Percentiles rank a stretch among this genome's conserved stretches.
Conservation (phyloP, 2,113 vertebrate genomes). For the Vireo altiloquus region DNA sequence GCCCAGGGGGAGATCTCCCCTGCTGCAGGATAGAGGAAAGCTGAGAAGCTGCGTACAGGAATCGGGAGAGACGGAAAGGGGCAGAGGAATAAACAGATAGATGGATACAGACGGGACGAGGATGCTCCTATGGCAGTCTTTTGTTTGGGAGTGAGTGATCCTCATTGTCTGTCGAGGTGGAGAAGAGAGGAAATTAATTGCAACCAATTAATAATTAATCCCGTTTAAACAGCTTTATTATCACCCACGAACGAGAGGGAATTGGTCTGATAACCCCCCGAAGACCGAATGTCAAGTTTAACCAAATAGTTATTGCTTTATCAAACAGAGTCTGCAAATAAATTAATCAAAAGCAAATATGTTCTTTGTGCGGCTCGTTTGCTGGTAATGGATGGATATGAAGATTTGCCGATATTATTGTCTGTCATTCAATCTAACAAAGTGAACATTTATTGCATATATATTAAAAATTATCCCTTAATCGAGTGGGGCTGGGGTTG, state of each 20-base stretch:
- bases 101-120: background rate
- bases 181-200: slow-evolving; percentile 81
- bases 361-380: slow-evolving; percentile 87
- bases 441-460: slow-evolving; percentile 99
- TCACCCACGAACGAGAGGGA: slow-evolving; percentile 73
- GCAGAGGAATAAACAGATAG: background rate
- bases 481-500: slow-evolving; percentile 87
- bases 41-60: background rate
- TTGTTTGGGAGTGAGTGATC: slow-evolving; percentile 67
- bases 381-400: slow-evolving; percentile 95
- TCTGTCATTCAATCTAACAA: slow-evolving; percentile 99
- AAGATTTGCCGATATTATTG: slow-evolving; percentile 98
- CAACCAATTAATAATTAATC: slow-evolving; percentile 90
- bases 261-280: slow-evolving; percentile 83
- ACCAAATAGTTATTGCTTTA: slow-evolving; percentile 94
- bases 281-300: slow-evolving; percentile 88
- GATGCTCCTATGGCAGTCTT: slow-evolving; percentile 34
- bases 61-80: background rate
- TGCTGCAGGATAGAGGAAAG: background rate
- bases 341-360: slow-evolving; percentile 97
- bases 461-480: slow-evolving; percentile 99
- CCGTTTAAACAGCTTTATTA: slow-evolving; percentile 78
- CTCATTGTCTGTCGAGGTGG: slow-evolving; percentile 42
- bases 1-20: background rate
- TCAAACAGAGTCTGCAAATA: slow-evolving; percentile 92